Conservation (phyloP, 2,797 vertebrate species). For the Sebastiscus tertius region DNA sequence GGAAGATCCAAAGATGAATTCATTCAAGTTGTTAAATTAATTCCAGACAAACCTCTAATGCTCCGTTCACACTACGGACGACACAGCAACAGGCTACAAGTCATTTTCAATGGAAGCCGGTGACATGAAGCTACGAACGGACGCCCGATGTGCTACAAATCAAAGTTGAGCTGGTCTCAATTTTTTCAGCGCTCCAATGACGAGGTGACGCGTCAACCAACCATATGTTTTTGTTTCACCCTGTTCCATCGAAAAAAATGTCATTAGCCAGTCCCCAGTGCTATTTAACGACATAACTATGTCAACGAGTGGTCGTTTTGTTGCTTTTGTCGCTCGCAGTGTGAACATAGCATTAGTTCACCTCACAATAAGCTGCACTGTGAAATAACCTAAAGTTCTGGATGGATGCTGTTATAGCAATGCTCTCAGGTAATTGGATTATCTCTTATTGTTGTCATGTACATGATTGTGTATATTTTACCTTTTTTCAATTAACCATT, state of each 20-base stretch:
- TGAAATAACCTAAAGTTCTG: neutral
- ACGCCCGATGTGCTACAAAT: too few relatives aligned
- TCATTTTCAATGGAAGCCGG: neutral
- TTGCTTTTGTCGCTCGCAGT: too few relatives aligned
- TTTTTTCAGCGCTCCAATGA: too few relatives aligned
- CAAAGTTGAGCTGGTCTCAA: too few relatives aligned
- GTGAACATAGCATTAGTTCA: neutral
- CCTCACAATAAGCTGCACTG: neutral
- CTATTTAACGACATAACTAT: too few relatives aligned
- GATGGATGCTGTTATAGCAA: neutral
- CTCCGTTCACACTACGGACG: neutral
- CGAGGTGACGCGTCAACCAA: too few relatives aligned
- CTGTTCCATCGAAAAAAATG: too few relatives aligned
- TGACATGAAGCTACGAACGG: neutral
- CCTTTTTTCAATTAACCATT: neutral
- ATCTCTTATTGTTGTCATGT: too few relatives aligned
- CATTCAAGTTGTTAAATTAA: neutral
- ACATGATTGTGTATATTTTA: neutral
- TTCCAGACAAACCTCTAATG: neutral
- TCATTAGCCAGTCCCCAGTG: too few relatives aligned
- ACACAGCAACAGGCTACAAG: neutral
- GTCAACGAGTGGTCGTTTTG: too few relatives aligned
- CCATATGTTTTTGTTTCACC: too few relatives aligned
- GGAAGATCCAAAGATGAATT: neutral
- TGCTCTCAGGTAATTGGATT: neutral